A percentile compares a stretch with the other conserved stretches of the same genome.
These are phyloP conservation scores for Ophion ellenae DNA, from an alignment of 2,888 invertebrate genomes.

Conservation along the genomic window DNA sequence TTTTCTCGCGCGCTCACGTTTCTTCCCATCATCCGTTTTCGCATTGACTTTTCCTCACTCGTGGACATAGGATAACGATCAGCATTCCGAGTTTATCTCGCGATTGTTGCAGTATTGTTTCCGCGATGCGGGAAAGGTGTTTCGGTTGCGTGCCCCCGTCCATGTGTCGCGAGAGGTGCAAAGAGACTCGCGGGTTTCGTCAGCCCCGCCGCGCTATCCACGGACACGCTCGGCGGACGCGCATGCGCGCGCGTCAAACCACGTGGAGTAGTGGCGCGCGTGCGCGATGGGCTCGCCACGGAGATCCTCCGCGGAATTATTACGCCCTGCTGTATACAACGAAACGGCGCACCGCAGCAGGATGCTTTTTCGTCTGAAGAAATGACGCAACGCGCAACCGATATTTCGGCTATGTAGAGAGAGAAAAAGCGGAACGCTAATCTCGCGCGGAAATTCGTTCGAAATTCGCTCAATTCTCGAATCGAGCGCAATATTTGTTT, in stretches of 20 bases:
- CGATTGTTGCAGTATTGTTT: too few species aligned
- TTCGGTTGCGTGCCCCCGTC: neutral
- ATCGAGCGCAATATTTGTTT: too few species aligned
- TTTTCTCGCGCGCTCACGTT: neutral
- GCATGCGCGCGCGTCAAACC: constrained; percentile 33
- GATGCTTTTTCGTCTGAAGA: constrained; percentile 9
- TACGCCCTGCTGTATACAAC: neutral
- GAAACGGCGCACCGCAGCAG: too few species aligned
- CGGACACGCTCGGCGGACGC: neutral
- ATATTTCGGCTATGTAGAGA: constrained; percentile 47
- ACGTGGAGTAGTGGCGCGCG: constrained; percentile 59
- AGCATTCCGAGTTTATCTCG: too few species aligned
- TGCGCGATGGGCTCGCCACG: neutral
- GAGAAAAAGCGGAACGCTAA: constrained; percentile 15
- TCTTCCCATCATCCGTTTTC: neutral
- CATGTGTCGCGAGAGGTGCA: constrained; percentile 1
- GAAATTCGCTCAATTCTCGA: too few species aligned
- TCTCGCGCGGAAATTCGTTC: too few species aligned
- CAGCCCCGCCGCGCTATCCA: constrained; percentile 25
- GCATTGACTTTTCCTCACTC: neutral
- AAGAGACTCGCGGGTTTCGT: constrained; percentile 60
- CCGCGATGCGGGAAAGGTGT: neutral
- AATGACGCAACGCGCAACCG: constrained; percentile 58
- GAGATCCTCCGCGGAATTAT: neutral
- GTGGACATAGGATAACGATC: too few species aligned